Conservation (phyloP, 2,113 vertebrate genomes). For the Indicator maculatus region DNA sequence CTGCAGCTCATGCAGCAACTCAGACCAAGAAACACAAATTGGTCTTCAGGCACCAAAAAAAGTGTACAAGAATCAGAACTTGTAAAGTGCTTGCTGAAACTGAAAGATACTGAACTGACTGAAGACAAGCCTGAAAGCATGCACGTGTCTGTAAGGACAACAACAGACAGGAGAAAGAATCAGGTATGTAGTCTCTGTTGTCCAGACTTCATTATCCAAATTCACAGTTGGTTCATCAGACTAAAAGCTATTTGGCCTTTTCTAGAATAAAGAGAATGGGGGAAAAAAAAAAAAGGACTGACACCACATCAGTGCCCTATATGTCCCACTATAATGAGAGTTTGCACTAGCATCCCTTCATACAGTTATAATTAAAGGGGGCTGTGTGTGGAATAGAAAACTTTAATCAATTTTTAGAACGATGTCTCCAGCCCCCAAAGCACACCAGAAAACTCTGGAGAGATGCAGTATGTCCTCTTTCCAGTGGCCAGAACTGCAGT, state of each 20-base stretch:
- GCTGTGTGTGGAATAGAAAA: neutral
- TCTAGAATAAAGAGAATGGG: neutral
- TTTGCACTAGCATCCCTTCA: neutral
- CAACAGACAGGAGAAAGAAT: neutral
- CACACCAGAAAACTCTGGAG: neutral
- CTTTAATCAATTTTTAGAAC: neutral
- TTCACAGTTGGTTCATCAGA: neutral
- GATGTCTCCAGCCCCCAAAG: neutral
- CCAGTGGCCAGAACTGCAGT: neutral
- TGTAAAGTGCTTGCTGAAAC: neutral
- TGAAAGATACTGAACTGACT: neutral
- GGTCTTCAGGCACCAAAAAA: neutral
- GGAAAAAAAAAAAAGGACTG: neutral
- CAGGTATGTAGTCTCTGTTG: neutral
- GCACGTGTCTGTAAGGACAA: neutral
- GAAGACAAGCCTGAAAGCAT: neutral
- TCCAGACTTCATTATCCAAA: neutral
- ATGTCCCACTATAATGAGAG: neutral
- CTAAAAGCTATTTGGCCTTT: neutral
- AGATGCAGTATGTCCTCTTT: neutral
- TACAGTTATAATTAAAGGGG: neutral
- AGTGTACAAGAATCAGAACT: neutral
- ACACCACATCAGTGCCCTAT: neutral
- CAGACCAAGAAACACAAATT: neutral
- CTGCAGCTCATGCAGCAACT: neutral